Percentiles rank a stretch among this genome's conserved stretches.
Conservation (phyloP, 2,113 vertebrate genomes). For the Passerina amoena region DNA sequence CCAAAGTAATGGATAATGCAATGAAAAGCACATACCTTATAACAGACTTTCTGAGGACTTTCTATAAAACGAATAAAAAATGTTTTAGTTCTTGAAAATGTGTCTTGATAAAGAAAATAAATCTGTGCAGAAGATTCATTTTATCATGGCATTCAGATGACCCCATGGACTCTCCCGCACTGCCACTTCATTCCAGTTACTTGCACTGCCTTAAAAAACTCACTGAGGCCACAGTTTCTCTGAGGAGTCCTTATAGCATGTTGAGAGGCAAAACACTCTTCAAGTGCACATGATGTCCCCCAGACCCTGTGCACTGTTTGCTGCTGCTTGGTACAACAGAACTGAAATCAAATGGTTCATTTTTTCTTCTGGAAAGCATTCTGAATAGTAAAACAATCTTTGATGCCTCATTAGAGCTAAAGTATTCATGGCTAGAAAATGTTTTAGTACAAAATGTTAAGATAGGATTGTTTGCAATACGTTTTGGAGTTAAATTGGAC, state of each 20-base stretch:
- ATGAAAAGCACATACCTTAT: not conserved
- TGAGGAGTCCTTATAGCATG: not conserved
- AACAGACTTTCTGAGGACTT: not conserved
- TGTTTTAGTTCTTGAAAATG: not conserved
- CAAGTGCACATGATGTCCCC: not conserved
- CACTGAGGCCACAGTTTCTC: not conserved
- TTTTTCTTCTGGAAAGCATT: not conserved
- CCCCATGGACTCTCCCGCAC: fast-evolving
- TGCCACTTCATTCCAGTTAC: not conserved
- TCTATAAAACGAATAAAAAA: not conserved
- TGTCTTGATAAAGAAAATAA: not conserved
- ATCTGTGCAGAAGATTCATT: not conserved
- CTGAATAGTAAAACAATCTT: not conserved
- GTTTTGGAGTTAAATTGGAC: not conserved
- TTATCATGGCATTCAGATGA: not conserved
- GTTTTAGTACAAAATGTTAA: not conserved
- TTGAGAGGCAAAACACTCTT: not conserved
- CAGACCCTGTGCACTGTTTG: not conserved
- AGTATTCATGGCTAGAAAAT: not conserved
- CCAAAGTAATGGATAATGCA: not conserved
- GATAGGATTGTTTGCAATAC: not conserved
- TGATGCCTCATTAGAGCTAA: not conserved
- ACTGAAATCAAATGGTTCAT: not conserved
- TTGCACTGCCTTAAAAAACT: not conserved
- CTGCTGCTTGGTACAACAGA: not conserved